Base-by-base conservation (phyloP, 2,888 invertebrate genomes). In the Drosophila prostipennis region DNA sequence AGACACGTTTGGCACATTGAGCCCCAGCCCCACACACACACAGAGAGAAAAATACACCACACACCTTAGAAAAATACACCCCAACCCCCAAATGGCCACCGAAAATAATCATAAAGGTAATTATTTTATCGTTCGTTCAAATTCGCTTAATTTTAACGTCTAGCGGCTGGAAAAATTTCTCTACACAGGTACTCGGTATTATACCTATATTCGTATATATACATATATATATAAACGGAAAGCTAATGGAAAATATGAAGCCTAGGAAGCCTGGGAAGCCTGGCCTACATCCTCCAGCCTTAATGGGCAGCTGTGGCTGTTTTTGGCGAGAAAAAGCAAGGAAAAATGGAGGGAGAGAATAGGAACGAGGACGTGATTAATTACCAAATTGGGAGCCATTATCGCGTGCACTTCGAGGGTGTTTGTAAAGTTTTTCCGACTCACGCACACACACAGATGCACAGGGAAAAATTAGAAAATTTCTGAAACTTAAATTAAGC, bases 311-410 rank as follows among this genome's bases (percentile, higher is more conserved):
- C 71, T 78, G 78, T 48, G 72, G 65, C 70, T 45, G 29, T 39
- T 40, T 49, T 55, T 34, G 45, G 48, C 53, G 42, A 65, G 57
- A 40, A 68, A 53, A 32, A 36, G 34, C 74, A 57, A 74, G 67
- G 26, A 26, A 26, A 26, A 26, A 26, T 26, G 26, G 26, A 26
- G 1, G 26, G 26, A 26, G 71, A 68, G 75, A 72, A 70, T 65
- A 53, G 74, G 71, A 73, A 76, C 74, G 74, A 76, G 79, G 80
- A 88, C 82, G 84, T 87, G 86, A 87, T 87, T 88, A 88, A 87
- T 88, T 84, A 84, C 86, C 88, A 86, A 86, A 87, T 77, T 86
- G 82, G 84, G 79, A 79, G 79, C 79, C 83, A 84, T 75, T 81
- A 78, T 75, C 77, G 77, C 78, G 78, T 78, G 80, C 78, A 77